Percentiles rank a stretch among this genome's conserved stretches.
Conservation (phyloP, 1,140 invertebrate genomes). For the Brachionus paranguensis region DNA sequence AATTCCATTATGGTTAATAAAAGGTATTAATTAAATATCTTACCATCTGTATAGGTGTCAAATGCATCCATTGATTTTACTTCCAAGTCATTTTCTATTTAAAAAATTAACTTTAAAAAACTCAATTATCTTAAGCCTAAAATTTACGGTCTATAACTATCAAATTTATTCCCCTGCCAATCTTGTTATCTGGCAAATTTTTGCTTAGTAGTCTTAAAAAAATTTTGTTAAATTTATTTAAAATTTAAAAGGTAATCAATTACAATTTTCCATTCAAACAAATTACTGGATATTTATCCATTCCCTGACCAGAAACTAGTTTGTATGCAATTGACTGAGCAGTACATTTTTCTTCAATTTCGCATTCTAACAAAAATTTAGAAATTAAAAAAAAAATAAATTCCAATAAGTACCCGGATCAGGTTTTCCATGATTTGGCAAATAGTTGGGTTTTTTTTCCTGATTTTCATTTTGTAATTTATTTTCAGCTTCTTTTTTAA, state of each 20-base stretch:
- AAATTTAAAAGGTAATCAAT: background rate
- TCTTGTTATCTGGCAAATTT: slow-evolving; percentile 45
- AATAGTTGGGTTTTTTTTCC: background rate
- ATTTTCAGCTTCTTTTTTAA: background rate
- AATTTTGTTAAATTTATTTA: no score
- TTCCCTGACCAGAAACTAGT: slow-evolving; percentile 45
- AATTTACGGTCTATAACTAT: slow-evolving; percentile 46
- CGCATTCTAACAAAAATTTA: background rate
- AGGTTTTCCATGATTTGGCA: background rate
- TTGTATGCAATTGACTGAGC: slow-evolving; percentile 45
- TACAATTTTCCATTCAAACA: slow-evolving; percentile 47
- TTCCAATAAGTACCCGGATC: background rate
- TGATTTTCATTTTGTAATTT: background rate
- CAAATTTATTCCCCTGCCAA: slow-evolving; percentile 46
- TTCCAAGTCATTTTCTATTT: slow-evolving; percentile 43
- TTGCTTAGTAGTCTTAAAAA: slow-evolving; percentile 42
- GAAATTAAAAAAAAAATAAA: background rate
- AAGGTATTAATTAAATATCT: background rate
- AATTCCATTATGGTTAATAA: background rate
- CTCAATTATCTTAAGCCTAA: background rate
- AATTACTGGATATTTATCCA: slow-evolving; percentile 43
- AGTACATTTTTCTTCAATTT: slow-evolving; percentile 41
- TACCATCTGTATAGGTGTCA: slow-evolving; percentile 49
- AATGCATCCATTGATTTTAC: slow-evolving; percentile 44
- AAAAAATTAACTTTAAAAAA: background rate